These are phyloP conservation scores for Rhinatrema bivittatum DNA, from an alignment of 2,797 vertebrate species.

Conservation along the genomic window DNA sequence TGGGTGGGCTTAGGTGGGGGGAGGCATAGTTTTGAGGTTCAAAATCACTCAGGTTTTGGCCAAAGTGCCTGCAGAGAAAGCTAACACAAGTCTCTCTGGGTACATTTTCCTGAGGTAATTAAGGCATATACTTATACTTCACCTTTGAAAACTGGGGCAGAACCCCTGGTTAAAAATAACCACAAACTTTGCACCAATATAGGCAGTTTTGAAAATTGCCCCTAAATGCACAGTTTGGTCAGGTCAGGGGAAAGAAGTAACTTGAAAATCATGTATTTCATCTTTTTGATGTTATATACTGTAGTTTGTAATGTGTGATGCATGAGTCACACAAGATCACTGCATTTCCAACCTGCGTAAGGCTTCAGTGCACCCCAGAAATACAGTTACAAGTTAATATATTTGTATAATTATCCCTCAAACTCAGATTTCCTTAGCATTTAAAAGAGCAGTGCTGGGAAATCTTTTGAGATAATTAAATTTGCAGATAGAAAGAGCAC, in stretches of 20 bases:
- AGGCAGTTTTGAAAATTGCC: no score
- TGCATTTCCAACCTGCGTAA: background rate
- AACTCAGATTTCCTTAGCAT: no score
- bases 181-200: no score
- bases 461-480: background rate
- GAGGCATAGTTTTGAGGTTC: no score
- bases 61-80: no score
- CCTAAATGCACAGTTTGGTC: accelerated
- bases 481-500: background rate
- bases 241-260: accelerated
- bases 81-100: no score
- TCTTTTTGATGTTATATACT: background rate
- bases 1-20: no score
- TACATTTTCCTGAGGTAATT: no score
- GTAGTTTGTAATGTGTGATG: background rate
- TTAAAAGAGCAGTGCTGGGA: background rate
- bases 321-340: background rate
- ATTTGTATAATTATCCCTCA: slow-evolving; percentile 1
- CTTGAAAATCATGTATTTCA: accelerated
- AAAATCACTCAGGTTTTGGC: no score
- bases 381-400: background rate
- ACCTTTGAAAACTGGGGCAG: no score
- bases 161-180: no score
- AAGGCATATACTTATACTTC: no score
- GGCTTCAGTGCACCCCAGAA: background rate